phyloP scores from a whole-genome alignment of 2,113 vertebrate species.

The Leiothrix lutea region DNA sequence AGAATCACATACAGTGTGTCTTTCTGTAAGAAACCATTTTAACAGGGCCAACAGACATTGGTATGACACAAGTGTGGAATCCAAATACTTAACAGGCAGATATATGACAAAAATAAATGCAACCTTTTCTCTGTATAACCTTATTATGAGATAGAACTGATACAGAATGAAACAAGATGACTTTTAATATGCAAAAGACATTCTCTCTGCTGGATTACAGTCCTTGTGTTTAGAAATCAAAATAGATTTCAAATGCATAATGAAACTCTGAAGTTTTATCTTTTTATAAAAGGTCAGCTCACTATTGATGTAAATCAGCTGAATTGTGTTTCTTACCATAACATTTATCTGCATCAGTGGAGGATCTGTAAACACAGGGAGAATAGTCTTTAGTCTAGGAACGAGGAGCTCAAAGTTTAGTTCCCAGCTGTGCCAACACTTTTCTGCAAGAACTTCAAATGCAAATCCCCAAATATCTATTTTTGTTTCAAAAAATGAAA shows the following conservation, averaged over 20 bases:
- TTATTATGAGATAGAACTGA: not conserved
- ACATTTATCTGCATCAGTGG: not conserved
- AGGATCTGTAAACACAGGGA: not conserved
- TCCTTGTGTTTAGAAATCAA: constrained; percentile 15
- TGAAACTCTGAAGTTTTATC: not conserved
- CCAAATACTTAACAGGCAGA: not conserved
- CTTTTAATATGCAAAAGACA: not conserved
- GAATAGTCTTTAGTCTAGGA: not conserved
- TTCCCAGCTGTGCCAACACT: not conserved
- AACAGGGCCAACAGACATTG: constrained; percentile 8
- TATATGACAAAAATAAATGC: not conserved
- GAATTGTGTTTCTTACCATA: not conserved
- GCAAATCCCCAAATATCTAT: not conserved
- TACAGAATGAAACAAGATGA: not conserved
- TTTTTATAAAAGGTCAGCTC: constrained; percentile 5
- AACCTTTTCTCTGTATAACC: not conserved
- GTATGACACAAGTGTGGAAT: not conserved
- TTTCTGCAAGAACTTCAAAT: not conserved
- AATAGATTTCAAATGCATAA: constrained; percentile 11
- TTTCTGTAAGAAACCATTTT: constrained; percentile 6
- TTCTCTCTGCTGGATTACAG: not conserved
- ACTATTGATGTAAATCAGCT: not conserved
- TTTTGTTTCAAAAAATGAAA: not conserved
- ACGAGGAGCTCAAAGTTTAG: not conserved
- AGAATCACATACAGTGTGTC: not conserved